A percentile compares a stretch with the other conserved stretches of the same genome.
These are phyloP conservation scores for Conomelus anceps DNA, from an alignment of 2,888 invertebrate genomes.

Conservation along the genomic window DNA sequence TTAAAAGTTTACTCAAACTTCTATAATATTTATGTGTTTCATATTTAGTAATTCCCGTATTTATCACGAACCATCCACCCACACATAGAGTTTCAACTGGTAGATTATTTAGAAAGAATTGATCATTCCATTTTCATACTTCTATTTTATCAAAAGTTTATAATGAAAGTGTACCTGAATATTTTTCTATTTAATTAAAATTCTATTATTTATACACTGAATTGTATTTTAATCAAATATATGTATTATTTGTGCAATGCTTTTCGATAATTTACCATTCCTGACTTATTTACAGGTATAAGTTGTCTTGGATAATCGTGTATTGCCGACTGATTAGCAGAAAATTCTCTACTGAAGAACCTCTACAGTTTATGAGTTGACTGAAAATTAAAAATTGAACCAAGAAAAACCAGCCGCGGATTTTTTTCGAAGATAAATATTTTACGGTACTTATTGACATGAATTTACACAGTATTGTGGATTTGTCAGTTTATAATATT, in stretches of 20 bases:
- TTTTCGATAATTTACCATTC: not conserved
- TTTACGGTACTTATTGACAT: not conserved
- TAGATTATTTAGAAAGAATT: not conserved
- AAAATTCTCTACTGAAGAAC: no score
- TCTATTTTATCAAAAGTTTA: not conserved
- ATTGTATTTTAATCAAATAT: not conserved
- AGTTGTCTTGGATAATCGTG: not conserved
- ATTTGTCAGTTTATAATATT: not conserved
- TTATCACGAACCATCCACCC: no score
- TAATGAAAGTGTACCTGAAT: not conserved
- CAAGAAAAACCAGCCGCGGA: no score
- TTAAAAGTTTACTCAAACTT: no score
- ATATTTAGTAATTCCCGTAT: no score
- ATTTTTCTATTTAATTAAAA: not conserved
- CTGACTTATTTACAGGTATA: not conserved
- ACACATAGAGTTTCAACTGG: no score
- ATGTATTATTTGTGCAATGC: not conserved
- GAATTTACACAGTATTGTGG: not conserved
- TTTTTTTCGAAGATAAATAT: not conserved
- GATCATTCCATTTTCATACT: not conserved
- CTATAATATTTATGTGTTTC: no score
- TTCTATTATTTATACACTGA: not conserved
- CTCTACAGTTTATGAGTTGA: no score
- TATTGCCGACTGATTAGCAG: no score
- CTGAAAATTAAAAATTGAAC: not conserved